Evolutionary conservation across 2,797 vertebrate genomes (phyloP).

Genomic region (Manis pentadactyla): DNA sequence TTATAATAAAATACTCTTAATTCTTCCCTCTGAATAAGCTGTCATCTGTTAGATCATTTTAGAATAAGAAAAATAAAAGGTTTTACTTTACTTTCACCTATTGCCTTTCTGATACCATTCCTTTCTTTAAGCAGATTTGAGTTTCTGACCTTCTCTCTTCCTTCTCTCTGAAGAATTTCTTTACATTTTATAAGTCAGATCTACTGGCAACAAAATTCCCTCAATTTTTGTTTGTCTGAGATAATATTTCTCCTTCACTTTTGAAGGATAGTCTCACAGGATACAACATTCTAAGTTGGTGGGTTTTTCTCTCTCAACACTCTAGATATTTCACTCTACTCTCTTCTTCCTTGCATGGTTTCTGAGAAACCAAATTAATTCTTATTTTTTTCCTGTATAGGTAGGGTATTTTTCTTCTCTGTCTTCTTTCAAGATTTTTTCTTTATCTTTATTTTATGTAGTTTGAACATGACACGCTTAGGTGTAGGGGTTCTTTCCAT

Average conservation of each 20-base stretch:
- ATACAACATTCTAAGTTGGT: neutral
- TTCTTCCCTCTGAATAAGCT: neutral
- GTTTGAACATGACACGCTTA: neutral
- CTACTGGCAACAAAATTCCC: neutral
- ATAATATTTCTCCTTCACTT: neutral
- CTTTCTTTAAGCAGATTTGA: neutral
- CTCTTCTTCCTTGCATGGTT: neutral
- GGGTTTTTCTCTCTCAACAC: neutral
- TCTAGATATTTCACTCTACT: neutral
- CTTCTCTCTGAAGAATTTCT: neutral
- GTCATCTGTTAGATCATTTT: neutral
- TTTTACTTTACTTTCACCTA: constrained; percentile 18
- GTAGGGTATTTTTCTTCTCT: neutral
- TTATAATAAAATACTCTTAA: neutral
- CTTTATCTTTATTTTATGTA: neutral
- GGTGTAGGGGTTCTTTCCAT: neutral
- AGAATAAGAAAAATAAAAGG: neutral
- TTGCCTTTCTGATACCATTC: neutral
- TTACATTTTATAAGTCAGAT: neutral
- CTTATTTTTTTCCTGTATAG: neutral
- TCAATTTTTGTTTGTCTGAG: neutral
- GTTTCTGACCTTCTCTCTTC: neutral
- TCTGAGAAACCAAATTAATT: constrained; percentile 8
- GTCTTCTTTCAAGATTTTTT: neutral
- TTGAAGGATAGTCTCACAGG: neutral